Evolutionary conservation across 2,888 invertebrate genomes (phyloP), one percentile per base, ranked within the genome.

Genomic region (Zaprionus lineosus): DNA sequence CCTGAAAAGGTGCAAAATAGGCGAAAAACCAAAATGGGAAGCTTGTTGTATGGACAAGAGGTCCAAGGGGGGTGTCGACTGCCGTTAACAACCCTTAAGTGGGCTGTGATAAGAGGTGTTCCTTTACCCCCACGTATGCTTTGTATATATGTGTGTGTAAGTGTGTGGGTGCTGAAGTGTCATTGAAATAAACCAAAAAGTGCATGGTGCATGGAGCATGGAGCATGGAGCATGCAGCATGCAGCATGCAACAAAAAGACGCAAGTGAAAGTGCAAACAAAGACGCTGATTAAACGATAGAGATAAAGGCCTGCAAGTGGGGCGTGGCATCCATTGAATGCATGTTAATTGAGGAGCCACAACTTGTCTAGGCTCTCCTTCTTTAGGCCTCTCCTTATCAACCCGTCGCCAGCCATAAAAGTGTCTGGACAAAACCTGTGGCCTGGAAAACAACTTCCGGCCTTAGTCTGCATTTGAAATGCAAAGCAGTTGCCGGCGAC

Each of bases 211-310:
- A n/a, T n/a, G n/a, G n/a, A n/a, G n/a, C n/a, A n/a, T n/a, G n/a
- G n/a, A n/a, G n/a, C n/a, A n/a, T n/a, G n/a, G n/a, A n/a, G n/a
- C n/a, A n/a, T n/a, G n/a, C n/a, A n/a, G n/a, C n/a, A n/a, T n/a
- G n/a, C 76, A 78, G 50, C 62, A 34, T 37, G 56, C 61, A 55
- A 43, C 60, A 55, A 55, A 50, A 52, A 36, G 50, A 34, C 50
- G 55, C 68, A 77, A 84, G 84, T 71, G 78, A 81, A 84, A 78
- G 84, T 68, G 58, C 65, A 60, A 74, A 81, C 74, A 84, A 78
- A 84, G 71, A 71, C 57, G 48, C 71, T 81, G 78, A 78, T 78
- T 84, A 84, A 71, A 74, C 82, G 65, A 59, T 58, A 40, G 47
- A 57, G 44, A 57, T 59, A 58, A 53, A 66, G 24, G 34, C 29